Evolutionary conservation across 2,888 invertebrate species (phyloP).

Genomic region (Meteorus colon): DNA sequence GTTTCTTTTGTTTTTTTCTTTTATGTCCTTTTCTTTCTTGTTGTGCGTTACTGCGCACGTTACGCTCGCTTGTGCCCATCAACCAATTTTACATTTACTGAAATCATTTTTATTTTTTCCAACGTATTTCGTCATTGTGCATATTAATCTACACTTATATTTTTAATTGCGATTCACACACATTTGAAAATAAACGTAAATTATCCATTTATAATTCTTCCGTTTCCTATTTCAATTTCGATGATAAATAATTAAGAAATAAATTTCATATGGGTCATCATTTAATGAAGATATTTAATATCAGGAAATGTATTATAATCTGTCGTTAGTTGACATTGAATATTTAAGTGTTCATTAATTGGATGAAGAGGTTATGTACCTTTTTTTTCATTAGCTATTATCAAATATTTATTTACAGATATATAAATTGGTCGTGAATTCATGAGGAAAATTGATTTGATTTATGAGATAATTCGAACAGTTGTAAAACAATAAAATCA

Average conservation of each 20-base stretch:
- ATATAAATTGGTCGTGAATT: too few species aligned
- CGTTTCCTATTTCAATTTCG: background rate
- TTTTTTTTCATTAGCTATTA: background rate
- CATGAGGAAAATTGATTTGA: too few species aligned
- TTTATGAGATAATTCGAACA: too few species aligned
- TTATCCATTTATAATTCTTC: background rate
- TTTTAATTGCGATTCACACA: background rate
- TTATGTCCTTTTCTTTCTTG: background rate
- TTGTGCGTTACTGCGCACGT: slow-evolving; percentile 12
- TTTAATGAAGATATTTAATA: background rate
- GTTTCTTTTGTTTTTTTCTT: background rate
- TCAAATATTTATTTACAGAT: background rate
- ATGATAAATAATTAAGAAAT: background rate
- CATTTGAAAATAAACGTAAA: background rate
- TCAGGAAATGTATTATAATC: background rate
- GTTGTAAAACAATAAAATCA: too few species aligned
- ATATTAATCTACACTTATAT: background rate
- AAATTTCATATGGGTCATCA: background rate
- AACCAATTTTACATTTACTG: background rate
- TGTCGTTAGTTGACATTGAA: background rate
- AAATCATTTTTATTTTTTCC: background rate
- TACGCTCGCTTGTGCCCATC: slow-evolving; percentile 14
- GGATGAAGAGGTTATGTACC: background rate
- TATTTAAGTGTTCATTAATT: background rate
- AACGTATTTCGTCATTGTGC: background rate